Evolutionary conservation across 2,797 vertebrate species (phyloP).

Genomic region (Petrocephalus schoutedeni): DNA sequence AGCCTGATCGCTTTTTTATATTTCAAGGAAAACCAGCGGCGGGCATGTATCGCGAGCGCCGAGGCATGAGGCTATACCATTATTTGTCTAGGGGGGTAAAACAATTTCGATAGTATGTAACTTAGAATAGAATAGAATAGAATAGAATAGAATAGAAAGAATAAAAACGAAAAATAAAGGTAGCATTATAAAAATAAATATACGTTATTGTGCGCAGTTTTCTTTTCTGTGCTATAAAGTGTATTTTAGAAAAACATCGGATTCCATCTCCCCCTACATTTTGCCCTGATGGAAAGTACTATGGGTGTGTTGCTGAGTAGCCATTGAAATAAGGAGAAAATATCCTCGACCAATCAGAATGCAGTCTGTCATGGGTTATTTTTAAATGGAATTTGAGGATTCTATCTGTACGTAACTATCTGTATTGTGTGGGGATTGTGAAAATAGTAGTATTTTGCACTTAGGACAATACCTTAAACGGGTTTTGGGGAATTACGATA

Average conservation of each 20-base stretch:
- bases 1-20: not conserved
- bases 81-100: not conserved
- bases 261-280: conserved; percentile 10
- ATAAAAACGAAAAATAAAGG: accelerated
- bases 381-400: conserved; percentile 17
- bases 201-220: not conserved
- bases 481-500: not conserved
- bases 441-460: not conserved
- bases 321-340: conserved; percentile 46
- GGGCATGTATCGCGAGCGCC: not conserved
- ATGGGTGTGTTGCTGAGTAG: conserved; percentile 41
- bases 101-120: not conserved
- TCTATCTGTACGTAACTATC: not conserved
- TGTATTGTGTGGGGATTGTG: not conserved
- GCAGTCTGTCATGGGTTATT: conserved; percentile 22
- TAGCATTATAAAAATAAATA: not conserved
- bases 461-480: not conserved
- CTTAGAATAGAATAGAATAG: no score
- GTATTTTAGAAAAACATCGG: not conserved
- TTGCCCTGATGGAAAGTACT: conserved; percentile 39
- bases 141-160: no score
- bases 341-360: conserved; percentile 45
- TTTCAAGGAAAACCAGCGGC: not conserved
- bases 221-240: not conserved
- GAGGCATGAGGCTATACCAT: conserved; percentile 21